Conservation (phyloP, 2,888 invertebrate species). For the Scaptomyza parva region DNA sequence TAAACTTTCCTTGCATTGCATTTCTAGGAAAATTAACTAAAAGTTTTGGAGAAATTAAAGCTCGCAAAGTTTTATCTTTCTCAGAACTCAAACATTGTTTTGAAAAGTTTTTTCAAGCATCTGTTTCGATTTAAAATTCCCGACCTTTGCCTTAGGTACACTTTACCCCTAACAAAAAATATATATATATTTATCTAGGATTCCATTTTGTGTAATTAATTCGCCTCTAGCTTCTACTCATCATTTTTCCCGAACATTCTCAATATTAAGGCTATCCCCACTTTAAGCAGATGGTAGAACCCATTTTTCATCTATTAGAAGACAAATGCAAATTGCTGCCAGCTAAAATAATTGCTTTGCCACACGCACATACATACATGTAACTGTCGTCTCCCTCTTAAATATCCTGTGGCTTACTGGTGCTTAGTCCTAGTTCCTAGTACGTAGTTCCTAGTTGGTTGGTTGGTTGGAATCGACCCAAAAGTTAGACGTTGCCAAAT, state of each 20-base stretch:
- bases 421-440: conserved; percentile 26
- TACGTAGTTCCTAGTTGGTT: too few species aligned
- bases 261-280: conserved; percentile 1
- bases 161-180: too few species aligned
- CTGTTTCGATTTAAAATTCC: too few species aligned
- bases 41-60: too few species aligned
- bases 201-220: neutral
- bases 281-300: conserved; percentile 1
- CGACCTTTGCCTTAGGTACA: too few species aligned
- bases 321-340: conserved; percentile 73
- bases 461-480: conserved; percentile 45
- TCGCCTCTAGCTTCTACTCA: neutral
- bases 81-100: too few species aligned
- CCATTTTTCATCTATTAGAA: conserved; percentile 47
- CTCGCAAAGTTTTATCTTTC: too few species aligned
- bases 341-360: conserved; percentile 79
- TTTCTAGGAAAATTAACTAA: too few species aligned
- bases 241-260: neutral
- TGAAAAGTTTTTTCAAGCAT: too few species aligned
- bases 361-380: conserved; percentile 55
- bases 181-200: neutral
- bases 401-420: neutral
- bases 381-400: neutral
- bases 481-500: conserved; percentile 70
- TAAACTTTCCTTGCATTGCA: too few species aligned